Base-by-base conservation (phyloP, 23 tunicate species). In the Diplosoma virens region DNA sequence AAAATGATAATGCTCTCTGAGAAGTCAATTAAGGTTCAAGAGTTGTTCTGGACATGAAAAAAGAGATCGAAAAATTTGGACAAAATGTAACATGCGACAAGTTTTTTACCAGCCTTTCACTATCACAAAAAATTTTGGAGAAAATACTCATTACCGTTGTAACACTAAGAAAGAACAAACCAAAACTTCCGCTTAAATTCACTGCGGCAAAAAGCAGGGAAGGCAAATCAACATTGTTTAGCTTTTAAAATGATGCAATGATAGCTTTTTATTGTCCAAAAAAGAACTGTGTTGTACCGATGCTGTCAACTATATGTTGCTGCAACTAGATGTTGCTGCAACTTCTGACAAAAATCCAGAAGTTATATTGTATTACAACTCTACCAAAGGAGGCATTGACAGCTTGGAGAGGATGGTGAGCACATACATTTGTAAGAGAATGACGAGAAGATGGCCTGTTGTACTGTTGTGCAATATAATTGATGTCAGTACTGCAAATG, bases 121-220 rank as follows among this genome's bases (percentile, higher is more conserved):
- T 58, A 24, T 20, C 65, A 58, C 65, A 24, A 58, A n/a, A 20
- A 11, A 17, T 58, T 46, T 46, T 46, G 52, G 65, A n/a, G 7
- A n/a, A 58, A 58, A 11, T 11, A 58, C 23, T 58, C 24, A 58
- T 24, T 24, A 58, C n/a, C 23, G 65, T 58, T 58, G 65, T 17
- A 58, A n/a, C 65, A 58, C 65, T 58, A 58, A 58, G 65, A 58
- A 58, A 22, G n/a, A 58, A 58, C 65, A 58, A 58, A 58, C 65
- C 65, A 58, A 22, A n/a, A 58, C 24, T 58, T 58, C 23, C 65
- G 23, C 65, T 58, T 58, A 5, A 58, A n/a, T 58, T 58, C 28
- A 58, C 65, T n/a, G 28, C 7, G 23, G 23, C 65, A 46, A 46
- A 46, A 46, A 16, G 52, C 16, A 46, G 52, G 52, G 52, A 46